phyloP scores from a whole-genome alignment of 2,113 vertebrate species.

The Gopherus evgoodei region DNA sequence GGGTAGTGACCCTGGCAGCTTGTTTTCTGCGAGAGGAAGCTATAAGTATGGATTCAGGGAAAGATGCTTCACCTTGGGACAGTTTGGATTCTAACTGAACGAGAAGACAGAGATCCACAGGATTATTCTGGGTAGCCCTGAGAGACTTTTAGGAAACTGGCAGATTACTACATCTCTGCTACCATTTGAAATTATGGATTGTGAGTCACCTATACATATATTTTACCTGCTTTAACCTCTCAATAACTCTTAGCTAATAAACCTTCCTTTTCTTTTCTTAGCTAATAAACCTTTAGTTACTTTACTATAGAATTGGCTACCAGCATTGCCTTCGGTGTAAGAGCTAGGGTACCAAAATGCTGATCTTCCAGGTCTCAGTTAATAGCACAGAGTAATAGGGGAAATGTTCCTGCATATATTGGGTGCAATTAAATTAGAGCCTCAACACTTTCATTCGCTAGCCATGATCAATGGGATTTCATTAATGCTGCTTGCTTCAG shows the following conservation, averaged over 20 bases:
- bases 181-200: background rate
- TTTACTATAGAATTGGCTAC: background rate
- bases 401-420: constrained; percentile 7
- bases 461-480: background rate
- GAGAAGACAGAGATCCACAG: background rate
- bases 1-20: too few relatives aligned
- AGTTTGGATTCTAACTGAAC: too few relatives aligned
- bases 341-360: background rate
- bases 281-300: background rate
- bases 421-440: background rate
- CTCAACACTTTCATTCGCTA: background rate
- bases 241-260: background rate
- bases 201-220: background rate
- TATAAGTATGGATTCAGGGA: too few relatives aligned
- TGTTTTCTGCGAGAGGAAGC: too few relatives aligned
- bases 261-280: background rate
- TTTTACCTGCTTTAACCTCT: background rate
- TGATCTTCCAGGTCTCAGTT: constrained; percentile 7
- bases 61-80: too few relatives aligned
- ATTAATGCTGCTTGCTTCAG: constrained; percentile 2
- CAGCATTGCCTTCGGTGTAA: background rate
- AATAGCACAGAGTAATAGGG: background rate
- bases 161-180: background rate
- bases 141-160: background rate
- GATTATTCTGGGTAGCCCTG: background rate